phyloP scores from a whole-genome alignment of 2,888 invertebrate genomes.

The Acronicta alni region DNA sequence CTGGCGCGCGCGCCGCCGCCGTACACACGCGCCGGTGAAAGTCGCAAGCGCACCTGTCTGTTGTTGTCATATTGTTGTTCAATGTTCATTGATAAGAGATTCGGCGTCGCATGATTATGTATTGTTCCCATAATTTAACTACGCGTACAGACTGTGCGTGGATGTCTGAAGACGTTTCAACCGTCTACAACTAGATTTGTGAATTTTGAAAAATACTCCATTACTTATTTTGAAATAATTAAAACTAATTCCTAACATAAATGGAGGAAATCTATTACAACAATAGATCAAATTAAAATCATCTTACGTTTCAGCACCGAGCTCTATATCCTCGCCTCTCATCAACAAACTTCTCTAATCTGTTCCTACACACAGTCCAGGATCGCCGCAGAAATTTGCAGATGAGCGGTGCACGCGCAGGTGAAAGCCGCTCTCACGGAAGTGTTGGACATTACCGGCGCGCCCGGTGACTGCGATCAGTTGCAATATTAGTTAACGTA shows the following conservation, averaged over 20 bases:
- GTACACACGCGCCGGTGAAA: conserved; percentile 56
- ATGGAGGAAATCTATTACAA: too few relatives aligned
- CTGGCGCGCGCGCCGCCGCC: conserved; percentile 49
- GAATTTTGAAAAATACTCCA: too few relatives aligned
- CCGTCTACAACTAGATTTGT: background rate
- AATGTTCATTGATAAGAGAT: conserved; percentile 52
- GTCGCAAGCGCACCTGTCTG: conserved; percentile 54
- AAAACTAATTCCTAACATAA: too few relatives aligned
- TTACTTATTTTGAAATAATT: too few relatives aligned
- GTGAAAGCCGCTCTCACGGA: conserved; percentile 63
- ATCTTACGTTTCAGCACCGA: background rate
- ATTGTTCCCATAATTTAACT: conserved; percentile 29
- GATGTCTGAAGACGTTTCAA: background rate
- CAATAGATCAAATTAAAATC: too few relatives aligned
- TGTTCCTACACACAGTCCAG: background rate
- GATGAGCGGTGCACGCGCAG: conserved; percentile 37
- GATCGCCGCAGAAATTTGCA: conserved; percentile 5
- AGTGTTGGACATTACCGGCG: conserved; percentile 29
- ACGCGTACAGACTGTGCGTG: background rate
- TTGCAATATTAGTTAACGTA: conserved; percentile 1
- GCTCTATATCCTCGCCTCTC: background rate
- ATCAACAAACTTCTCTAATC: too few relatives aligned
- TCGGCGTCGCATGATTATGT: conserved; percentile 29
- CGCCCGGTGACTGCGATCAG: conserved; percentile 1
- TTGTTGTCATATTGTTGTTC: conserved; percentile 48